Percentiles rank a stretch among this genome's conserved stretches.
Evolutionary conservation across 2,888 invertebrate genomes (phyloP).

Genomic region (Caradrina kadenii): DNA sequence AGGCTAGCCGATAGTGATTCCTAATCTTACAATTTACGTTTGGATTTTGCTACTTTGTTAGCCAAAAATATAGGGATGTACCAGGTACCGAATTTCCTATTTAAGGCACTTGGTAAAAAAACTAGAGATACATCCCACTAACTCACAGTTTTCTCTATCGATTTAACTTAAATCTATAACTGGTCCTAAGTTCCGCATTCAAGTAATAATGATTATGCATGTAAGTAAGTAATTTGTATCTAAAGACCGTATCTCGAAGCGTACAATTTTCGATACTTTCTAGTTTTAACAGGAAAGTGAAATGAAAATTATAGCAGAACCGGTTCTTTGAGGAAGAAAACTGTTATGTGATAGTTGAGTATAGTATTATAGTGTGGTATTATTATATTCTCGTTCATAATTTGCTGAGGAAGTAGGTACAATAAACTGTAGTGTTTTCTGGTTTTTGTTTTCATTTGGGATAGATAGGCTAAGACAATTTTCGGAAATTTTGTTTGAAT

Average conservation of each 20-base stretch:
- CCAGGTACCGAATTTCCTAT: neutral
- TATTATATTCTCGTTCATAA: slow-evolving; percentile 27
- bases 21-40: neutral
- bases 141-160: neutral
- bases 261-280: slow-evolving; percentile 71
- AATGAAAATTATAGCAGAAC: slow-evolving; percentile 55
- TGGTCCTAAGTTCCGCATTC: slow-evolving; percentile 11
- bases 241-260: slow-evolving; percentile 56
- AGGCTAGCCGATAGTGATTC: neutral
- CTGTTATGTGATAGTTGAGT: slow-evolving; percentile 42
- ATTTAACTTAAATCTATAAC: neutral
- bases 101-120: neutral
- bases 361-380: slow-evolving; percentile 23
- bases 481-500: no score
- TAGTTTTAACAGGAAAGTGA: slow-evolving; percentile 69
- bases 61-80: neutral
- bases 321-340: slow-evolving; percentile 55
- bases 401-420: slow-evolving; percentile 46
- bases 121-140: neutral
- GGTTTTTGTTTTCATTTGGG: neutral
- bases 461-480: no score
- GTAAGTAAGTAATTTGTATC: slow-evolving; percentile 58
- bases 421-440: slow-evolving; percentile 14
- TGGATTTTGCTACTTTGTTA: neutral
- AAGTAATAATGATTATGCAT: slow-evolving; percentile 39